Evolutionary conservation across 1,140 invertebrate species (phyloP), one percentile per base, ranked within the genome.

Genomic region (Sarcophaga bullata): DNA sequence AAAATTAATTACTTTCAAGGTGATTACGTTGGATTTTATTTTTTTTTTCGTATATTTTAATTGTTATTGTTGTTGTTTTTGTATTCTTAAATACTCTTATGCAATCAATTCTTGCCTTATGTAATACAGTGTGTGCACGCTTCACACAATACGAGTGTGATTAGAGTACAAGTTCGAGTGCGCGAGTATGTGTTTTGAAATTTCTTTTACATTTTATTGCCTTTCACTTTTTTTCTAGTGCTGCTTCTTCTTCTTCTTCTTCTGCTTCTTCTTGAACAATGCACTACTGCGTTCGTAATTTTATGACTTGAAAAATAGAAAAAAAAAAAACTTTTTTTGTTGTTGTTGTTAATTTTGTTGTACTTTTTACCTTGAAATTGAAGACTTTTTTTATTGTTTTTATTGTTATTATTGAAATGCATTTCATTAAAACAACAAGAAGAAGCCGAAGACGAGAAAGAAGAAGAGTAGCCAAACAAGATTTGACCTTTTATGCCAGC

Each of bases 401-500:
- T 37, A 37, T 37, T 37, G 25, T 37, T 37, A 37, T 37, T 37
- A 37, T 37, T 37, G 25, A 62, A 62, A 62, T 68, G 62, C 62
- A 8, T 68, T 68, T 19, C 62, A 68, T 68, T n/a, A 13, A 58
- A n/a, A 58, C 13, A 7, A n/a, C n/a, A 13, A 58, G n/a, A 68
- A 7, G 8, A 68, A 68, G 19, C 58, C 3, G 17, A 62, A 62
- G 17, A 62, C 13, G 19, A 52, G 6, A 6, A 52, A 52, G 25
- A 37, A 37, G 25, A 37, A 4, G 1, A 37, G 25, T 4, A 37
- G 25, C 25, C 4, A 37, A 37, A 52, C 9, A 52, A 10, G 62
- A 68, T 68, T 68, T 19, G 62, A 68, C 62, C 62, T 68, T 68
- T 68, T 19, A 25, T 68, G 62, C 19, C 54, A 58, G 54, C 54